phyloP scores from a whole-genome alignment of 2,113 vertebrate species.

The Castor canadensis region DNA sequence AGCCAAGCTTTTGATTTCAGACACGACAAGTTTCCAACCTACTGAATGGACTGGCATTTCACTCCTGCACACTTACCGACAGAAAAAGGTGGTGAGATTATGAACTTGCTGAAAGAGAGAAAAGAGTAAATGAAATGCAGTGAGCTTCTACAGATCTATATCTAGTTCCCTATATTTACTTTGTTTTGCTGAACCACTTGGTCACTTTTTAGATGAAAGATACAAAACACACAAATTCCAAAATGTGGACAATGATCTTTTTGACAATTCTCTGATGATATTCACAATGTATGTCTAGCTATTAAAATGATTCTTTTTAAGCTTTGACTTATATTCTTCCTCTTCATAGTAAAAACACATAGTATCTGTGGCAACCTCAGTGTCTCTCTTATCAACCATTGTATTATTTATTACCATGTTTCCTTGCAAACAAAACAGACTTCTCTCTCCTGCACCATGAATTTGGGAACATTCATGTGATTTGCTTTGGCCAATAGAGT shows the following conservation, averaged over 20 bases:
- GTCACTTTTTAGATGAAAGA: background rate
- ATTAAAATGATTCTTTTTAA: background rate
- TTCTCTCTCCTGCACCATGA: background rate
- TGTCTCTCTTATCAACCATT: background rate
- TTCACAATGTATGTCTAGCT: background rate
- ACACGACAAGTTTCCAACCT: slow-evolving; percentile 74
- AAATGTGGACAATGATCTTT: background rate
- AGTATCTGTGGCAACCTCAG: background rate
- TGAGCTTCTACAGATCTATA: background rate
- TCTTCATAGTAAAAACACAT: background rate
- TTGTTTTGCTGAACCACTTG: background rate
- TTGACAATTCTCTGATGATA: background rate
- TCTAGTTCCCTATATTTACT: background rate
- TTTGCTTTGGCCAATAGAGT: background rate
- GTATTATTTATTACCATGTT: background rate
- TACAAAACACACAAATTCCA: background rate
- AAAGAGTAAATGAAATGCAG: background rate
- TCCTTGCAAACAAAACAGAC: background rate
- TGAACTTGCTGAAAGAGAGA: slow-evolving; percentile 41
- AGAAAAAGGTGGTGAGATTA: slow-evolving; percentile 75
- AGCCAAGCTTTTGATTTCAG: slow-evolving; percentile 80
- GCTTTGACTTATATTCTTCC: background rate
- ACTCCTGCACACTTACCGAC: slow-evolving; percentile 74
- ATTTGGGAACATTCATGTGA: background rate
- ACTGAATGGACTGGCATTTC: slow-evolving; percentile 75